Percentiles rank a stretch among this genome's conserved stretches.
Evolutionary conservation across 2,888 invertebrate genomes (phyloP).

Genomic region (Diarsia rubi): DNA sequence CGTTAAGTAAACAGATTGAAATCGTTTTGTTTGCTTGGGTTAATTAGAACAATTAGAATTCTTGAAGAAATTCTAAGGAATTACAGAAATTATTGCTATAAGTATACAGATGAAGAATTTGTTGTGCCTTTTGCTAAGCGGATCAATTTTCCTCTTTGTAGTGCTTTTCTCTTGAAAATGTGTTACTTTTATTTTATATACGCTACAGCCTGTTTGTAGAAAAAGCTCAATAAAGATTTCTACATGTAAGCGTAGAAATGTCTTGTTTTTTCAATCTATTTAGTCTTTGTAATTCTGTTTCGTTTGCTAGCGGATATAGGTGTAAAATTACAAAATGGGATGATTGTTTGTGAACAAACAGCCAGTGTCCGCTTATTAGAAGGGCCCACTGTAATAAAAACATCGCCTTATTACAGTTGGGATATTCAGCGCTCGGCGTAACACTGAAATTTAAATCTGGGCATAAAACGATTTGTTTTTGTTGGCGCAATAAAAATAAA

Average conservation of each 20-base stretch:
- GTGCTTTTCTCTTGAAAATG: not conserved
- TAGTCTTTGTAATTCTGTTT: constrained; percentile 77
- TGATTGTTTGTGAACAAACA: constrained; percentile 88
- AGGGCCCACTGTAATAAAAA: constrained; percentile 87
- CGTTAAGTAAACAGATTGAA: constrained; percentile 52
- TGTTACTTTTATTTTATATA: not conserved
- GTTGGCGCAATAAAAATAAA: constrained; percentile 84
- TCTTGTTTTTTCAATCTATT: constrained; percentile 75
- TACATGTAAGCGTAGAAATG: constrained; percentile 12
- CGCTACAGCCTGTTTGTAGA: not conserved
- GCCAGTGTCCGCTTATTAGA: constrained; percentile 87
- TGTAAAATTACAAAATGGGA: constrained; percentile 85
- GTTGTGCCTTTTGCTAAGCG: not conserved
- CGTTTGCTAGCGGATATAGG: constrained; percentile 78
- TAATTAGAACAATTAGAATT: constrained; percentile 51
- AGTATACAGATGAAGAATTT: constrained; percentile 12
- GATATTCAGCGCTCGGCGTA: constrained; percentile 75
- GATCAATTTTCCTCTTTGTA: not conserved
- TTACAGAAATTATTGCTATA: constrained; percentile 25
- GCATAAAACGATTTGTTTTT: constrained; percentile 87
- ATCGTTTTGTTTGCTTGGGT: constrained; percentile 41
- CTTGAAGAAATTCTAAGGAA: constrained; percentile 26
- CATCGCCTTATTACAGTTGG: constrained; percentile 85
- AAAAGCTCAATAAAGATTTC: constrained; percentile 9
- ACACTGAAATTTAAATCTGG: constrained; percentile 85